Evolutionary conservation across 2,113 vertebrate genomes (phyloP).

Genomic region (Lampris megalopsis): DNA sequence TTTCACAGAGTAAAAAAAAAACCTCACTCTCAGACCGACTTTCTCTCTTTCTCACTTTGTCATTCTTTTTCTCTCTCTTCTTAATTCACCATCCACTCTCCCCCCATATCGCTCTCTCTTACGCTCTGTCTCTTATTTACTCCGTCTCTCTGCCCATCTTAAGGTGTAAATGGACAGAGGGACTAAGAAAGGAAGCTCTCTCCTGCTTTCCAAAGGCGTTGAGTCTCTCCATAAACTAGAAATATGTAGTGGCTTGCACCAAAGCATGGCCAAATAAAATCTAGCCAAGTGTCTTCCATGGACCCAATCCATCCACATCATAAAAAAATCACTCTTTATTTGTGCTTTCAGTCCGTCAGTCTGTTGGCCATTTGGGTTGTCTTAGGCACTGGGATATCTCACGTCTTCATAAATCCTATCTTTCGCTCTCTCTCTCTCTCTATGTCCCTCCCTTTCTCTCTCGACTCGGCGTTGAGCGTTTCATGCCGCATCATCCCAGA

Average conservation of each 20-base stretch:
- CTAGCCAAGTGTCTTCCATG: conserved; percentile 75
- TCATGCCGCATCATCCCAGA: conserved; percentile 81
- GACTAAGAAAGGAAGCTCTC: conserved; percentile 31
- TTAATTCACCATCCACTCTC: conserved; percentile 8
- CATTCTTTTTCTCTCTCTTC: background rate
- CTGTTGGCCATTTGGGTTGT: conserved; percentile 70
- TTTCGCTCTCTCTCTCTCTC: conserved; percentile 57
- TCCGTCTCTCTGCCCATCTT: conserved; percentile 21
- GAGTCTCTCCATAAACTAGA: conserved; percentile 80
- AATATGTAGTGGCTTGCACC: conserved; percentile 75
- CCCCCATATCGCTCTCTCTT: conserved; percentile 1
- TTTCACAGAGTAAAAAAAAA: too few species aligned
- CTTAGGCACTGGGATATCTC: conserved; percentile 69
- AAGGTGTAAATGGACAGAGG: conserved; percentile 45
- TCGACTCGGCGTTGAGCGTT: conserved; percentile 71
- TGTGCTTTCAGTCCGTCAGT: conserved; percentile 74
- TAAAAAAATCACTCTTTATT: conserved; percentile 80
- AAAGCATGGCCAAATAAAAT: conserved; percentile 75
- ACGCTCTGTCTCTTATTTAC: conserved; percentile 1
- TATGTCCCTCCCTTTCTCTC: conserved; percentile 28
- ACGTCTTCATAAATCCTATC: conserved; percentile 71
- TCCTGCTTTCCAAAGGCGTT: conserved; percentile 35
- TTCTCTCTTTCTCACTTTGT: conserved; percentile 47
- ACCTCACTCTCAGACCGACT: conserved; percentile 1
- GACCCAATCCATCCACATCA: conserved; percentile 74